These are phyloP conservation scores for Tinea semifulvella DNA, from an alignment of 2,888 invertebrate genomes.

Conservation along the genomic window DNA sequence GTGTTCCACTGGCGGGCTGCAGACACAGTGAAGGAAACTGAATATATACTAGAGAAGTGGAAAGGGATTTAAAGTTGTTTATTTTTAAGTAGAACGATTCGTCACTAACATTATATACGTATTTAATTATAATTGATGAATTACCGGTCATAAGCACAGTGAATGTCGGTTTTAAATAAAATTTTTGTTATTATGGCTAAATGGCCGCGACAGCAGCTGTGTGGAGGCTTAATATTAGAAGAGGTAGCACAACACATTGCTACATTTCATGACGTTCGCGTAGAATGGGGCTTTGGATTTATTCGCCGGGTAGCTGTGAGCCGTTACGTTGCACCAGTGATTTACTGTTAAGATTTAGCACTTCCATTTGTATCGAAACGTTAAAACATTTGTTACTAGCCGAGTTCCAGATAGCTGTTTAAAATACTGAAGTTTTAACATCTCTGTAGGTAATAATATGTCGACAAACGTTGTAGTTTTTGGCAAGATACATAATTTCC, in stretches of 20 bases:
- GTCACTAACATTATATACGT: no score
- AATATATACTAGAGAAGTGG: no score
- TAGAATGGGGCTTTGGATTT: constrained; percentile 31
- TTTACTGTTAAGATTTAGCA: constrained; percentile 48
- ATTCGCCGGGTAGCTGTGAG: constrained; percentile 36
- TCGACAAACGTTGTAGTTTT: no score
- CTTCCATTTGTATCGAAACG: constrained; percentile 51
- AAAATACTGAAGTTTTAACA: constrained; percentile 10
- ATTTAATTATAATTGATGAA: no score
- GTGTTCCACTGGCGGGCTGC: no score
- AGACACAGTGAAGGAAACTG: no score
- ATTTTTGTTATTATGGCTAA: neutral
- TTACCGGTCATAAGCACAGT: no score
- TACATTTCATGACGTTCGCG: constrained; percentile 29
- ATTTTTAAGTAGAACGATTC: no score
- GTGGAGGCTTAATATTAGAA: constrained; percentile 10
- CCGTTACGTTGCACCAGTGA: constrained; percentile 31
- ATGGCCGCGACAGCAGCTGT: constrained; percentile 5
- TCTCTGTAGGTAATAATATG: no score
- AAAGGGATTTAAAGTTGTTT: no score
- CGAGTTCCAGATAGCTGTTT: constrained; percentile 12
- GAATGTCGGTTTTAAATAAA: no score
- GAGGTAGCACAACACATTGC: constrained; percentile 24
- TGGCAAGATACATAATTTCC: no score
- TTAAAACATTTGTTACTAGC: constrained; percentile 43